These are phyloP conservation scores for Epistrophe grossulariae DNA, from an alignment of 2,888 invertebrate species.

Conservation along the genomic window DNA sequence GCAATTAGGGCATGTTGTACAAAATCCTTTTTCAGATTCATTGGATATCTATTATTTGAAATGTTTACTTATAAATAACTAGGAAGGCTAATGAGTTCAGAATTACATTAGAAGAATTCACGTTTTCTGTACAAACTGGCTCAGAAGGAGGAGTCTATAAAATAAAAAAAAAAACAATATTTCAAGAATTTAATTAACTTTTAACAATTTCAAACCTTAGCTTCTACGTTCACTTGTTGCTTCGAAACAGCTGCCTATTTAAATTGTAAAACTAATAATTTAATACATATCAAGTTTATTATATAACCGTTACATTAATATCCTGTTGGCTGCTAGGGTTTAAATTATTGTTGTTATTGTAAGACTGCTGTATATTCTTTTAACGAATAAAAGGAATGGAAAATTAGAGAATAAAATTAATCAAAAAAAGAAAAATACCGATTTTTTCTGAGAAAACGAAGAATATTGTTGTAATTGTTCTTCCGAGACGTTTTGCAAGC, in stretches of 20 bases:
- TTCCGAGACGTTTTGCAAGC: conserved; percentile 57
- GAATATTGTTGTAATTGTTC: conserved; percentile 17
- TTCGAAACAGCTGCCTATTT: conserved; percentile 25
- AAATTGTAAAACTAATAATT: neutral
- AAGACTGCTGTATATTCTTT: conserved; percentile 74
- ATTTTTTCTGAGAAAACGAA: conserved; percentile 23
- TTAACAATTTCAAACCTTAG: conserved; percentile 28
- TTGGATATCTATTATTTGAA: conserved; percentile 40
- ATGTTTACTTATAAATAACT: conserved; percentile 35
- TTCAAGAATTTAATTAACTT: neutral
- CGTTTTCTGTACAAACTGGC: conserved; percentile 29
- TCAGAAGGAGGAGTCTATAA: conserved; percentile 41
- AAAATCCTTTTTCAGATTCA: conserved; percentile 79
- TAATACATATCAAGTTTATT: neutral
- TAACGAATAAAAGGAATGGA: neutral
- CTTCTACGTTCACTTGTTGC: conserved; percentile 3
- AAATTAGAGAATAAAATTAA: neutral
- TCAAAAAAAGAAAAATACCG: conserved; percentile 36
- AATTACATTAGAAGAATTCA: conserved; percentile 44
- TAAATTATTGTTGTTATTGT: conserved; percentile 65
- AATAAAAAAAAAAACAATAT: neutral
- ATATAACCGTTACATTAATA: conserved; percentile 31
- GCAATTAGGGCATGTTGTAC: conserved; percentile 82
- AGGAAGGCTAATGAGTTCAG: conserved; percentile 7
- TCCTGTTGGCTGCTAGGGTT: conserved; percentile 57